Base-by-base conservation (phyloP, 1,140 invertebrate species). In the Acromyrmex heyeri region DNA sequence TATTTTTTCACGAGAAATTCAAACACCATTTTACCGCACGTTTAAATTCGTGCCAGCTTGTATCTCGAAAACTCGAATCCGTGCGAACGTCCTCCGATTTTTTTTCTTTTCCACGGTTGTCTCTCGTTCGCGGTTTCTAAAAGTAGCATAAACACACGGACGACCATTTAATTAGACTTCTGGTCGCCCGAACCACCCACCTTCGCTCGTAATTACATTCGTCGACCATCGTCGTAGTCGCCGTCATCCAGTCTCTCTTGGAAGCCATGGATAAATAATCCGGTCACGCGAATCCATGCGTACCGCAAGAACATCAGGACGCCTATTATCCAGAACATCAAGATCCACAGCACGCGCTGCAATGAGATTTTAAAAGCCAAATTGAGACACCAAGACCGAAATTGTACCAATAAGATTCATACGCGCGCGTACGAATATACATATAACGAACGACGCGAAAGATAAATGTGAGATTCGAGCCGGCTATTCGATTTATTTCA, bases 151-250 rank as follows among this genome's bases (percentile, higher is more conserved):
- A 62, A 38, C 57, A 62, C 72, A 76, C 65, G 83, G 76, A 67
- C 82, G 86, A 90, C 87, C 76, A 64, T 90, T 91, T 91, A 89
- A 91, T 91, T 87, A 73, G 65, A 90, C 72, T 78, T 62, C 6
- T 53, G 64, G 72, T 59, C 27, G 55, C 50, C 88, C 61, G 65
- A 76, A 90, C 77, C 72, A 90, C 77, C 72, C 65, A 64, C 88
- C 90, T 91, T 72, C 62, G 75, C 86, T 90, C 73, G 87, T 91
- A 90, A 91, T 91, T 91, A 90, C 83, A 69, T 87, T 86, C 82
- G 78, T 44, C 27, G 65, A 79, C 30, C 50, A 27, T 70, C 48
- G 21, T 48, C 14, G 62, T 64, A 72, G 82, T 67, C 61, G 78
- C 53, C 57, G 61, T 86, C 73, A 83, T 24, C 44, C 12, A 10